Conservation (phyloP, 2,797 vertebrate species). For the Hippoglossus hippoglossus region DNA sequence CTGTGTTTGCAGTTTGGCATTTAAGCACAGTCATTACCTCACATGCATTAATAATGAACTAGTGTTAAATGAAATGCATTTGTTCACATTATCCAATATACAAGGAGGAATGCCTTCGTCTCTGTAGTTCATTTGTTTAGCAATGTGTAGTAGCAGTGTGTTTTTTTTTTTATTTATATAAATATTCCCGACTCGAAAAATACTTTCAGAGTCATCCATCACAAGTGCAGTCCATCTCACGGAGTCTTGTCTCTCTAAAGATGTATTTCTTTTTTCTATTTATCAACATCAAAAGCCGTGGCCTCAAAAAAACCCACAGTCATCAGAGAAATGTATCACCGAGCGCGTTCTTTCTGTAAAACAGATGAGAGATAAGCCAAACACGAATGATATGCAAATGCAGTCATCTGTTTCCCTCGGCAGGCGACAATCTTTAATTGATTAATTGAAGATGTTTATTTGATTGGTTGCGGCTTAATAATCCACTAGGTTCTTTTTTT, state of each 20-base stretch:
- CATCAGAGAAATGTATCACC: slow-evolving; percentile 29
- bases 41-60: slow-evolving; percentile 59
- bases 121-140: background rate
- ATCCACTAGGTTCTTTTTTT: slow-evolving; percentile 76
- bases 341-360: slow-evolving; percentile 41
- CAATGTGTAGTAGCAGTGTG: too few relatives aligned
- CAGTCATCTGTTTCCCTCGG: slow-evolving; percentile 72
- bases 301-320: slow-evolving; percentile 19
- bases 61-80: slow-evolving; percentile 51
- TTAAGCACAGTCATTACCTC: slow-evolving; percentile 68
- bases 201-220: slow-evolving; percentile 11
- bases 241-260: slow-evolving; percentile 11
- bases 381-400: slow-evolving; percentile 77
- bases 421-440: slow-evolving; percentile 73
- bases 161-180: background rate
- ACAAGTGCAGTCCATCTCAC: slow-evolving; percentile 15
- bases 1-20: slow-evolving; percentile 61
- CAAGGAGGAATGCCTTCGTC: slow-evolving; percentile 28
- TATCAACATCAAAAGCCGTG: slow-evolving; percentile 42
- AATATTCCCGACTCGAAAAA: background rate
- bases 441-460: slow-evolving; percentile 81
- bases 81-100: slow-evolving; percentile 37
- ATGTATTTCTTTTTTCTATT: slow-evolving; percentile 34
- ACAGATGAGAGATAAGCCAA: slow-evolving; percentile 60
- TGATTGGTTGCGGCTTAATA: slow-evolving; percentile 77